phyloP scores from a whole-genome alignment of 2,888 invertebrate species.

The Nephrocerus scutellatus region DNA sequence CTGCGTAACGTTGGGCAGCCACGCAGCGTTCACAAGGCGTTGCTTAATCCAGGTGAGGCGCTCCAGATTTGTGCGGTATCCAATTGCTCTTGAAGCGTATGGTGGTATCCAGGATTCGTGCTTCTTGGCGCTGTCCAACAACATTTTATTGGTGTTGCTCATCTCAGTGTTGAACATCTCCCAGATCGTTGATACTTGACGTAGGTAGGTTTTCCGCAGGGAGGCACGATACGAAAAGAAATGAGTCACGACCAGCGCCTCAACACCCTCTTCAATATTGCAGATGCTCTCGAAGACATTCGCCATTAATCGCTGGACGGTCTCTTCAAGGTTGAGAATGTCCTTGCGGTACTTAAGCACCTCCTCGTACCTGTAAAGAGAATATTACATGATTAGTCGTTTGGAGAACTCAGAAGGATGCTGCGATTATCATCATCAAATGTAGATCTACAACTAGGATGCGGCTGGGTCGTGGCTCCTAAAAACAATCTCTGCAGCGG shows the following conservation, averaged over 20 bases:
- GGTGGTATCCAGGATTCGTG: conserved; percentile 63
- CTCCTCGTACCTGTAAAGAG: conserved; percentile 28
- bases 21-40: conserved; percentile 65
- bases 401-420: background rate
- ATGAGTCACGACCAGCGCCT: conserved; percentile 67
- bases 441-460: too few species aligned
- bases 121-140: conserved; percentile 55
- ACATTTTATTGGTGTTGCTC: conserved; percentile 63
- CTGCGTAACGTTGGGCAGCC: conserved; percentile 69
- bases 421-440: too few species aligned
- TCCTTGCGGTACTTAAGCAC: conserved; percentile 48
- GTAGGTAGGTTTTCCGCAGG: conserved; percentile 61
- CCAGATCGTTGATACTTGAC: conserved; percentile 63
- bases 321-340: conserved; percentile 58
- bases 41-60: conserved; percentile 55
- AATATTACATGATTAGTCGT: background rate
- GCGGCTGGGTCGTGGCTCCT: too few species aligned
- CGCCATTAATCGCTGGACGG: conserved; percentile 74
- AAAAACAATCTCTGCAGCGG: too few species aligned
- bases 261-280: conserved; percentile 74
- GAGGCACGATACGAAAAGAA: conserved; percentile 71
- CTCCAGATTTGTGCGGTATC: conserved; percentile 61
- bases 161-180: conserved; percentile 69
- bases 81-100: conserved; percentile 64
- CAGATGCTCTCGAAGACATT: conserved; percentile 71